phyloP scores from a whole-genome alignment of 2,797 vertebrate genomes.

The Spea hammondii region DNA sequence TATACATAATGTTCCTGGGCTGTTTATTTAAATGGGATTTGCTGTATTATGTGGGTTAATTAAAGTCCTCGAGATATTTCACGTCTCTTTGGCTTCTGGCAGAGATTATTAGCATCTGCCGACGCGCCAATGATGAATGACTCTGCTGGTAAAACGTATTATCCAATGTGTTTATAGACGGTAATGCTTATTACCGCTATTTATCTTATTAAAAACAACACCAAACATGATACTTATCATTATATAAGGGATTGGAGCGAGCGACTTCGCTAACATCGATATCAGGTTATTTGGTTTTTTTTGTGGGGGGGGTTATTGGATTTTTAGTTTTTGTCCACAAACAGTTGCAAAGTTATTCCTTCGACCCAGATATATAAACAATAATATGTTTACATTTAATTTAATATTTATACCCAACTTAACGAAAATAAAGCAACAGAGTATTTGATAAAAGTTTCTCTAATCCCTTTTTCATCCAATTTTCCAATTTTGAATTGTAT shows the following conservation, averaged over 20 bases:
- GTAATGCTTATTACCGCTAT: not conserved
- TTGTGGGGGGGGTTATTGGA: too few species aligned
- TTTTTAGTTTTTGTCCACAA: too few species aligned
- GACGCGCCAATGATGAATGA: slow-evolving; percentile 32
- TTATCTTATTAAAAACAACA: slow-evolving; percentile 21
- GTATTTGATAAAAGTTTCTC: too few species aligned
- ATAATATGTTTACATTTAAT: too few species aligned
- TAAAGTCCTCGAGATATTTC: slow-evolving; percentile 24
- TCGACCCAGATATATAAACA: too few species aligned
- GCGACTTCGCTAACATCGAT: too few species aligned
- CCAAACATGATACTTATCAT: not conserved
- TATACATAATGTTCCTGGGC: slow-evolving; percentile 9
- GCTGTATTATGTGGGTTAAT: slow-evolving; percentile 30
- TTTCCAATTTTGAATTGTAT: too few species aligned
- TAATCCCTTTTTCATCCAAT: too few species aligned
- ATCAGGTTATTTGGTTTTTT: too few species aligned
- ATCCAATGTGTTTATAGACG: slow-evolving; percentile 29
- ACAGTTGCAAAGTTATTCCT: too few species aligned
- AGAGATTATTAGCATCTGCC: slow-evolving; percentile 18
- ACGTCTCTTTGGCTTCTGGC: slow-evolving; percentile 33
- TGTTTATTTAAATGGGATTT: slow-evolving; percentile 41
- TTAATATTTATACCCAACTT: too few species aligned
- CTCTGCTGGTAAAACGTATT: slow-evolving; percentile 26
- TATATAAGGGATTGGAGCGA: not conserved
- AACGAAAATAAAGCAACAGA: too few species aligned